Evolutionary conservation across 2,797 vertebrate species (phyloP), one percentile per base, ranked within the genome.

Genomic region (Pogonophryne albipinna): DNA sequence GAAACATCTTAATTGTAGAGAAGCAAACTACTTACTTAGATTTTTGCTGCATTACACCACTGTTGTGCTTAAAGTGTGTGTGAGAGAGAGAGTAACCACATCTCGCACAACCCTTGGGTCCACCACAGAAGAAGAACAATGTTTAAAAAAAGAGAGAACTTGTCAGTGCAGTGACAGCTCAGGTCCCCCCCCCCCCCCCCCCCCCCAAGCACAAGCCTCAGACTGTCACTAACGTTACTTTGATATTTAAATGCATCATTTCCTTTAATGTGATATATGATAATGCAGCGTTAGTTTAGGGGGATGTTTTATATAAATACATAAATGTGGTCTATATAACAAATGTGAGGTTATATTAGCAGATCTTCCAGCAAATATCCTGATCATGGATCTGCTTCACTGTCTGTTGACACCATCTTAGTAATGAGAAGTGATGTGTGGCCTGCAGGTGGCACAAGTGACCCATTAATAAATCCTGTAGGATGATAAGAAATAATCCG

Each of bases 371-470:
- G 27, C 14, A 31, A 42, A 41, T 62, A 10, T 64, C 6, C 13
- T 27, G 19, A 51, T 44, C n/a, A 46, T 10, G 13, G 19, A 44
- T 71, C 34, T 64, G 20, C 20, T 49, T 59, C 0, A 10, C 55
- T 49, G 46, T 64, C 34, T 20, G 1, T 71, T 57, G 14, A 23
- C 19, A 12, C 6, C 13, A 16, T 44, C 19, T n/a, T 13, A 42
- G n/a, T 49, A 46, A 47, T 34, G 42, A 67, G 23, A 55, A 31
- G 8, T 63, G 53, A 31, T 55, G 47, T 64, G 45, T 53, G 51
- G 66, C 82, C 78, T 71, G 74, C 70, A 86, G 83, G 78, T 77
- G 85, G 76, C 80, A 76, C 57, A 76, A 75, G 47, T 51, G 27
- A 59, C 62, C 59, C 69, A 63, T 4, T 47, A 31, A 74, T 57